phyloP scores from a whole-genome alignment of 2,797 vertebrate genomes.

The Sebastes taczanowskii region DNA sequence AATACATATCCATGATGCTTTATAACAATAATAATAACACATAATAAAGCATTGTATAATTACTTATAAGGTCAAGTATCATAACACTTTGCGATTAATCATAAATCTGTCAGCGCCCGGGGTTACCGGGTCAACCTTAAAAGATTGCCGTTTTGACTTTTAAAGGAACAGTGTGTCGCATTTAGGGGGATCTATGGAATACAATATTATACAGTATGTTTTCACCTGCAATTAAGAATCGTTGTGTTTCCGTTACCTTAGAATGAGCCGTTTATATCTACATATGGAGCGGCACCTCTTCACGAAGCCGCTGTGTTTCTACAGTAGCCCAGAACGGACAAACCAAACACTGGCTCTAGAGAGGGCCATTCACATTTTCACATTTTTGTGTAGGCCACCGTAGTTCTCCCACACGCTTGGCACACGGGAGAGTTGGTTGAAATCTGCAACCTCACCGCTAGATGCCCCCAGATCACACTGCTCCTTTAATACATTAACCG shows the following conservation, averaged over 20 bases:
- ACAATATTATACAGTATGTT: too few species aligned
- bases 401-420: neutral
- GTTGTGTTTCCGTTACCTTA: too few species aligned
- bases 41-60: neutral
- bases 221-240: too few species aligned
- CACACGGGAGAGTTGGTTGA: neutral
- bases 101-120: too few species aligned
- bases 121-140: neutral
- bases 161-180: too few species aligned
- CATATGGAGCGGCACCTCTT: too few species aligned
- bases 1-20: neutral
- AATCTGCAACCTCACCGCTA: neutral
- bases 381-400: accelerated
- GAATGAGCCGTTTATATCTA: too few species aligned
- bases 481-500: neutral
- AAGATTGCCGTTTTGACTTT: neutral
- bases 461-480: neutral
- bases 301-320: accelerated
- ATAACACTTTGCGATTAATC: too few species aligned
- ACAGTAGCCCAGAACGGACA: too few species aligned
- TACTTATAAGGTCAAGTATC: accelerated
- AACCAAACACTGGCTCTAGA: too few species aligned
- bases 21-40: neutral
- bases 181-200: too few species aligned
- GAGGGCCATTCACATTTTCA: too few species aligned